A percentile compares a stretch with the other conserved stretches of the same genome.
Conservation (phyloP, 2,113 vertebrate genomes). For the Acanthochromis polyacanthus region DNA sequence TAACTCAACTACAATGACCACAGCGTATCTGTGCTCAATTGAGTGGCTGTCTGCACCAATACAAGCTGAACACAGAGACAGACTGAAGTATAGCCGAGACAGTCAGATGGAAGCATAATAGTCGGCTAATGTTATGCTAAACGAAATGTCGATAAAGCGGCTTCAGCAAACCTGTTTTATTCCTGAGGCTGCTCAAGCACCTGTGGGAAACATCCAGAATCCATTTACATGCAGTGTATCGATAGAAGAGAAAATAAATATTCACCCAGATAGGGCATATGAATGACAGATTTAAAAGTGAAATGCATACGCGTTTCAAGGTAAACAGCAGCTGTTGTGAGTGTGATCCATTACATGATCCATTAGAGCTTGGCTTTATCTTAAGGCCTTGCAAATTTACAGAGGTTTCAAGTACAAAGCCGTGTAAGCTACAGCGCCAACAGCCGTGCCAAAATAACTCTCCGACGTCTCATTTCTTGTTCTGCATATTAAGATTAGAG, state of each 20-base stretch:
- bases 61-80: background rate
- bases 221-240: constrained; percentile 12
- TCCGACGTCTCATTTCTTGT: constrained; percentile 4
- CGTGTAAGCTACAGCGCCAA: background rate
- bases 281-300: constrained; percentile 1
- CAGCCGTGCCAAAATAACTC: constrained; percentile 6
- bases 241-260: constrained; percentile 28
- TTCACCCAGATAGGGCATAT: background rate
- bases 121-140: constrained; percentile 4
- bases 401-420: constrained; percentile 31
- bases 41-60: too few species aligned
- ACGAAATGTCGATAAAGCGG: constrained; percentile 20
- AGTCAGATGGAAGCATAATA: constrained; percentile 26
- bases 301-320: constrained; percentile 12
- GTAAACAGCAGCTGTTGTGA: constrained; percentile 41
- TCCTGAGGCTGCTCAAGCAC: constrained; percentile 5
- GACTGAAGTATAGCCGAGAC: background rate
- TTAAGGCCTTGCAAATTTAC: constrained; percentile 43
- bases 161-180: constrained; percentile 2
- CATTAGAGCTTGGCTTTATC: constrained; percentile 48
- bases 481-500: constrained; percentile 28
- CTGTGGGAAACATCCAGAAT: constrained; percentile 14
- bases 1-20: background rate
- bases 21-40: background rate
- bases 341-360: constrained; percentile 56